phyloP scores from a whole-genome alignment of 2,888 invertebrate genomes.

The Crematogaster levior region DNA sequence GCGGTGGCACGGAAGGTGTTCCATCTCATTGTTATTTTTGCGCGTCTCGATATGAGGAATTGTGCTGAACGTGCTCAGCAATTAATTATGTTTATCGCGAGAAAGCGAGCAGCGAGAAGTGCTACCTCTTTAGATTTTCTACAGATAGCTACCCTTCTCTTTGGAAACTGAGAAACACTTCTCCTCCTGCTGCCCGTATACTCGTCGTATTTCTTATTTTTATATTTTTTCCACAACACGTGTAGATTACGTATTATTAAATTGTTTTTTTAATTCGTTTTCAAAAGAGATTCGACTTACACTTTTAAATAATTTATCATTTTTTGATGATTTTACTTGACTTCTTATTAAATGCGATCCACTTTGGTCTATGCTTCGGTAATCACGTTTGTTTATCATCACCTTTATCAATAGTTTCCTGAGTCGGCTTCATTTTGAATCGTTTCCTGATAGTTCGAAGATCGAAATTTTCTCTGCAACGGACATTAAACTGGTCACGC shows the following conservation, averaged over 20 bases:
- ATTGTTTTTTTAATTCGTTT: not conserved
- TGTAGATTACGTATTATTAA: not conserved
- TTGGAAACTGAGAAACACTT: conserved; percentile 11
- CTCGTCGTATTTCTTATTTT: not conserved
- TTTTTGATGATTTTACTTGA: not conserved
- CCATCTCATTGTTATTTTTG: conserved; percentile 20
- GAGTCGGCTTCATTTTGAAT: conserved; percentile 17
- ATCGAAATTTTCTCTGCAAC: conserved; percentile 58
- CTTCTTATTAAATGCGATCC: not conserved
- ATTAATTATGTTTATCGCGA: conserved; percentile 35
- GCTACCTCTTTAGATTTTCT: conserved; percentile 12
- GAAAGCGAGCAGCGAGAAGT: not conserved
- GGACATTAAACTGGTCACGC: conserved; percentile 66
- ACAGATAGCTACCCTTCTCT: not conserved
- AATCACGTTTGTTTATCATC: conserved; percentile 8
- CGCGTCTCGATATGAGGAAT: conserved; percentile 8
- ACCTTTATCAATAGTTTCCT: conserved; percentile 18
- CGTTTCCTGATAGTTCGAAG: conserved; percentile 33
- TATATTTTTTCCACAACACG: not conserved
- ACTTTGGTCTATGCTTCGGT: not conserved
- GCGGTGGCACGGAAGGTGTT: conserved; percentile 23
- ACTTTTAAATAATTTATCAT: not conserved
- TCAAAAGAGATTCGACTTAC: not conserved
- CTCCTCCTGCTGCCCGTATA: not conserved
- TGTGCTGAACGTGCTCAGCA: conserved; percentile 5